Conservation (phyloP, 2,797 vertebrate species). For the Vireo griseus region DNA sequence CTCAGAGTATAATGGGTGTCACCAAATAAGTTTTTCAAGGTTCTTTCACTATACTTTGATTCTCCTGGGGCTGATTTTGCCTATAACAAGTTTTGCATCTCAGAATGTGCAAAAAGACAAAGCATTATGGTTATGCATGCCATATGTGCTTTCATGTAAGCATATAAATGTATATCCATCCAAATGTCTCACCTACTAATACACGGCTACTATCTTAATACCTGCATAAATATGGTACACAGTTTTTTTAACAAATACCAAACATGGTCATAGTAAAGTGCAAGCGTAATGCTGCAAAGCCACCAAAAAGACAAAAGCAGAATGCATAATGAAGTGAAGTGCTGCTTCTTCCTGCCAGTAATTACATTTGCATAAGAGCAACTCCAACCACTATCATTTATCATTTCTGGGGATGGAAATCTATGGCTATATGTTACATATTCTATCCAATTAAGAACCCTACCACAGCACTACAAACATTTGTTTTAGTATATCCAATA, state of each 20-base stretch:
- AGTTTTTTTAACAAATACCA: background rate
- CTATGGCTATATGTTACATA: background rate
- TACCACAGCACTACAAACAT: background rate
- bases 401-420: conserved; percentile 7
- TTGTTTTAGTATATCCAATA: conserved; percentile 16
- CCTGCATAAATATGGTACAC: background rate
- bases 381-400: background rate
- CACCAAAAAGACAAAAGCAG: background rate
- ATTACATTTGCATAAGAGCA: conserved; percentile 36
- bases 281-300: background rate
- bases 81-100: background rate
- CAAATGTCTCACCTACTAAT: background rate
- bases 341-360: background rate
- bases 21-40: background rate
- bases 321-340: conserved; percentile 6
- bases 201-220: background rate
- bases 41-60: background rate
- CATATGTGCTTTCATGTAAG: background rate
- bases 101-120: background rate
- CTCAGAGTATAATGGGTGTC: background rate
- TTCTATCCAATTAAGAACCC: background rate
- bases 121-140: background rate
- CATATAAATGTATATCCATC: background rate
- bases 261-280: background rate
- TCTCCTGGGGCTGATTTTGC: background rate